Evolutionary conservation across 2,888 invertebrate species (phyloP), one percentile per base, ranked within the genome.

Genomic region (Spialia ferax): DNA sequence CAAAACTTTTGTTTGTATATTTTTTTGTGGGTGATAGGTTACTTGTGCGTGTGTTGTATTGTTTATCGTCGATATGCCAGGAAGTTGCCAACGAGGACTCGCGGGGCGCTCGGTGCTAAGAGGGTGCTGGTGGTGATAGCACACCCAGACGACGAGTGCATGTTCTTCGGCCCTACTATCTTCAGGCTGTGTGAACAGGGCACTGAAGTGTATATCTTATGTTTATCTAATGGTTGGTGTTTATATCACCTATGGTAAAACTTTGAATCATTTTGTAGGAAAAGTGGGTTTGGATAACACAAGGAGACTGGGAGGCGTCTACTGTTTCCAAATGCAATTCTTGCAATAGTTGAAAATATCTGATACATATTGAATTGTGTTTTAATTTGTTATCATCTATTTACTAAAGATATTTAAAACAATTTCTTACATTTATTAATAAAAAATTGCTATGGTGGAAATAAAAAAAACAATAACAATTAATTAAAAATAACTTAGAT

Each of bases 61-160:
- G 94, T 88, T 68, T 94, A 91, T 75, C 90, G 93, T 82, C 94
- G 91, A 70, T 95, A 86, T 72, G 94, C 86, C 35, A 89, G 94
- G 80, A 89, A 93, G 32, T 75, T 93, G 35, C 85, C 94, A 52
- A 90, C 91, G 0, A 88, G 95, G 73, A 91, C 89, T 66, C 89
- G 91, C 35, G 94, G 93, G 29, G 89, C 95, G 13, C 87, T 94
- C 42, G 85, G 93, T 50, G 91, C 94, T 1, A 92, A 91, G 71
- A 91, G 97, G 75, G 95, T 98, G 52, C 89, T 99, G 32, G 85
- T 99, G 63, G 96, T 99, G 1, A 97, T 96, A 52, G 99, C 99
- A 22, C 99, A 99, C 93, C 99, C 99, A 15, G 99, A 99, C 87
- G 99, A 99, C 86, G 99, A 99, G 86, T 98, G 98, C 77, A 99